These are phyloP conservation scores for Caenorhabditis sinica DNA, from an alignment of 2,888 invertebrate species.

Conservation along the genomic window DNA sequence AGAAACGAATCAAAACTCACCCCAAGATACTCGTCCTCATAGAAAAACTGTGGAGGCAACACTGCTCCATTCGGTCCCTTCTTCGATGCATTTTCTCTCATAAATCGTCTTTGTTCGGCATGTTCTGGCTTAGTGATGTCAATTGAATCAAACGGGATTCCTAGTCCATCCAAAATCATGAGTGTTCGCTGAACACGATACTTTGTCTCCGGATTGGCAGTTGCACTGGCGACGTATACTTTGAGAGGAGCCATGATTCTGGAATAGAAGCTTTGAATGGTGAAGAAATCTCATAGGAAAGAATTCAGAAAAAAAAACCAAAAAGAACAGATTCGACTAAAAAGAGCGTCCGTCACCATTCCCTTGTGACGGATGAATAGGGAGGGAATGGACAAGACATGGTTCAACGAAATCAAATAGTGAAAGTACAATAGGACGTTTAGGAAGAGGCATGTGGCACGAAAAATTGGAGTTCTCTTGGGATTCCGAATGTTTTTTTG, in stretches of 20 bases:
- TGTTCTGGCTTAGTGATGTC: constrained; percentile 96
- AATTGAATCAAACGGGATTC: constrained; percentile 92
- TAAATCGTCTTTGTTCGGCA: constrained; percentile 88
- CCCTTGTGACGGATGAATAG: neutral
- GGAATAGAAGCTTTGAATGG: neutral
- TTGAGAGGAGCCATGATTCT: constrained; percentile 74
- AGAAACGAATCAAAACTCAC: constrained; percentile 85
- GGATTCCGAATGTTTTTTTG: neutral
- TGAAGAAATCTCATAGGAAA: neutral
- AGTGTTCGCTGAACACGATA: constrained; percentile 95
- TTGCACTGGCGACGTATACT: constrained; percentile 80
- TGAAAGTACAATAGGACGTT: constrained; percentile 7
- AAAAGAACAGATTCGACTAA: neutral
- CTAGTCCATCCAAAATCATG: constrained; percentile 95
- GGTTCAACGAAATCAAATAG: constrained; percentile 15
- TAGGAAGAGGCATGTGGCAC: neutral
- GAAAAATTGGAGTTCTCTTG: neutral
- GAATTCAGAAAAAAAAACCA: neutral
- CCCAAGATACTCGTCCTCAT: constrained; percentile 94
- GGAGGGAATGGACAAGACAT: neutral
- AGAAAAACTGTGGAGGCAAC: constrained; percentile 95
- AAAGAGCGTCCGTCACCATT: neutral
- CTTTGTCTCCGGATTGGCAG: constrained; percentile 88
- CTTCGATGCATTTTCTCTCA: constrained; percentile 89
- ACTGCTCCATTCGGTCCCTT: constrained; percentile 76